A percentile compares a stretch with the other conserved stretches of the same genome.
These are phyloP conservation scores for Oophaga pumilio DNA, from an alignment of 2,113 vertebrate genomes.

Conservation along the genomic window DNA sequence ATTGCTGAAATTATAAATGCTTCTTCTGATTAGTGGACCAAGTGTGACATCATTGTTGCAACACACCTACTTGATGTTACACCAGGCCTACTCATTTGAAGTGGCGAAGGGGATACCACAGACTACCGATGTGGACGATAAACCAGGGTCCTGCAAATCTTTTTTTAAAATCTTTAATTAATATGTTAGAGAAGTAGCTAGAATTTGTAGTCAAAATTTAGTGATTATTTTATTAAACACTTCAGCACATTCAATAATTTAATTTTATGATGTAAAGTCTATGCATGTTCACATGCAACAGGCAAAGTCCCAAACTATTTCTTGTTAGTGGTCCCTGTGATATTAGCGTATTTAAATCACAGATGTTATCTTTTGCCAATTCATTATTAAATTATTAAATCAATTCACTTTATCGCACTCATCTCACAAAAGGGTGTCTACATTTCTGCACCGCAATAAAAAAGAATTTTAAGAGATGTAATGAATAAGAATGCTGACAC, in stretches of 20 bases:
- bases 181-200: background rate
- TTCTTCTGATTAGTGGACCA: too few relatives aligned
- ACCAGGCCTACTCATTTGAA: too few relatives aligned
- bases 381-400: constrained; percentile 12
- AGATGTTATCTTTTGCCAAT: constrained; percentile 11
- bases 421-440: constrained; percentile 18
- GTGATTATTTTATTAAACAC: background rate
- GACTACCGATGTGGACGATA: too few relatives aligned
- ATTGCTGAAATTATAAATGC: too few relatives aligned
- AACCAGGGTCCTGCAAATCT: too few relatives aligned
- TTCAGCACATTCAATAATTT: background rate
- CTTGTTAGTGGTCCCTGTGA: background rate
- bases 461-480: constrained; percentile 1
- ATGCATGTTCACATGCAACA: too few relatives aligned
- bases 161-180: background rate
- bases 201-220: background rate
- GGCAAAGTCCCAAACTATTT: too few relatives aligned
- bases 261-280: background rate
- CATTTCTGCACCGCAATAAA: constrained; percentile 13
- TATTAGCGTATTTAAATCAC: background rate
- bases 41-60: too few relatives aligned
- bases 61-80: too few relatives aligned
- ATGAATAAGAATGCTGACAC: constrained; percentile 41
- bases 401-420: constrained; percentile 8
- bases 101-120: too few relatives aligned